Evolutionary conservation across 2,113 vertebrate species (phyloP).

Genomic region (Ceuthmochares aereus): DNA sequence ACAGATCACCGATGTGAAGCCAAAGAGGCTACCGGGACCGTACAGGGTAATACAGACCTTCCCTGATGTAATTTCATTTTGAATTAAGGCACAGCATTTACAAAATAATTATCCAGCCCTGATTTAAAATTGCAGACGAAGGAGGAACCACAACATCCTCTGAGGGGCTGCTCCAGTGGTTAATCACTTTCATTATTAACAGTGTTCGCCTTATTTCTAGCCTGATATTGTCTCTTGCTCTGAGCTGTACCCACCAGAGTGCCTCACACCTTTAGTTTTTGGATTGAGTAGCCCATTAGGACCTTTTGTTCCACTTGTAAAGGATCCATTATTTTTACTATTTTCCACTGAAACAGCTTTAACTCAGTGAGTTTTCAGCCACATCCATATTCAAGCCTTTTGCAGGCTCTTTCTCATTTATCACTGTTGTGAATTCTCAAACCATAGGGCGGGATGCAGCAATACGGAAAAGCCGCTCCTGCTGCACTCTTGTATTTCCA

Average conservation of each 20-base stretch:
- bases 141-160: background rate
- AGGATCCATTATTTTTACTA: background rate
- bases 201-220: background rate
- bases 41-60: background rate
- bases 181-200: constrained; percentile 19
- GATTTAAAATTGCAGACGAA: background rate
- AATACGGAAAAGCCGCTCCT: background rate
- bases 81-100: background rate
- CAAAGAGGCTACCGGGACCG: background rate
- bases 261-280: background rate
- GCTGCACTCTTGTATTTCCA: background rate
- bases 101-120: background rate
- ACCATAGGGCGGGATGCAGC: background rate
- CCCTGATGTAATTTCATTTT: background rate
- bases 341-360: background rate
- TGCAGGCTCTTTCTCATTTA: background rate
- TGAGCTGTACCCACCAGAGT: background rate
- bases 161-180: background rate
- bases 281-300: background rate
- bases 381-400: background rate
- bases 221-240: background rate
- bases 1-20: background rate
- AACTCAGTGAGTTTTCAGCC: background rate
- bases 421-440: background rate
- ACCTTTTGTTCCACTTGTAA: background rate